A percentile compares a stretch with the other conserved stretches of the same genome.
phyloP scores from a whole-genome alignment of 2,888 invertebrate genomes.

The Phengaris arion region DNA sequence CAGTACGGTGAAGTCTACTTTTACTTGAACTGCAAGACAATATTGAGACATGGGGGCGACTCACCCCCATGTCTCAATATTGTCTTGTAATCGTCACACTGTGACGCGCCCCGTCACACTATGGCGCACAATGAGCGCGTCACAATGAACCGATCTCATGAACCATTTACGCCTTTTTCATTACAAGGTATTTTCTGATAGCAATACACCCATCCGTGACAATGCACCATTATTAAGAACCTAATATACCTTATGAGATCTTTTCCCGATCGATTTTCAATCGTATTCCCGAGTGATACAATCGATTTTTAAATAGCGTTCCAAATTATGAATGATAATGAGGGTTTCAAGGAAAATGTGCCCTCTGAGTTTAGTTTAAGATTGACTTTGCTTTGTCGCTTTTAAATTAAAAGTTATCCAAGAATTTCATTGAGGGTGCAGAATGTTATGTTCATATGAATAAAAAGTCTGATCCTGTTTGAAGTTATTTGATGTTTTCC shows the following conservation, averaged over 20 bases:
- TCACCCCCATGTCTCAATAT: too few species aligned
- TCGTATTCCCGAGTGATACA: neutral
- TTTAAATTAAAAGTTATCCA: conserved; percentile 45
- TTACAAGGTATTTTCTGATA: conserved; percentile 62
- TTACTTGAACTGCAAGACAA: conserved; percentile 78
- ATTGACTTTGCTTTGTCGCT: conserved; percentile 33
- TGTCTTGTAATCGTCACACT: too few species aligned
- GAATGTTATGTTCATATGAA: conserved; percentile 16
- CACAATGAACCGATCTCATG: conserved; percentile 44
- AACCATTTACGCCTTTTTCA: conserved; percentile 50
- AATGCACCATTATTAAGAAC: conserved; percentile 70
- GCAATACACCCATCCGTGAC: conserved; percentile 54
- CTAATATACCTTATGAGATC: conserved; percentile 60
- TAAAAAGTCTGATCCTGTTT: conserved; percentile 17
- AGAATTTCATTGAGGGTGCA: conserved; percentile 49
- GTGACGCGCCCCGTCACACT: neutral
- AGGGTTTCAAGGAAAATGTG: neutral
- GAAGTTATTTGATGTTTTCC: conserved; percentile 10
- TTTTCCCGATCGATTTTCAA: conserved; percentile 35
- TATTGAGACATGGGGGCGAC: conserved; percentile 40
- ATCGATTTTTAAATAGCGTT: conserved; percentile 1
- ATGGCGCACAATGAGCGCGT: conserved; percentile 25
- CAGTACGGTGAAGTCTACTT: conserved; percentile 40
- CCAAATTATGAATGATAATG: conserved; percentile 15
- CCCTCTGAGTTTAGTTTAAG: neutral